Conservation (phyloP, 2,888 invertebrate genomes). For the Masnerella sp. region DNA sequence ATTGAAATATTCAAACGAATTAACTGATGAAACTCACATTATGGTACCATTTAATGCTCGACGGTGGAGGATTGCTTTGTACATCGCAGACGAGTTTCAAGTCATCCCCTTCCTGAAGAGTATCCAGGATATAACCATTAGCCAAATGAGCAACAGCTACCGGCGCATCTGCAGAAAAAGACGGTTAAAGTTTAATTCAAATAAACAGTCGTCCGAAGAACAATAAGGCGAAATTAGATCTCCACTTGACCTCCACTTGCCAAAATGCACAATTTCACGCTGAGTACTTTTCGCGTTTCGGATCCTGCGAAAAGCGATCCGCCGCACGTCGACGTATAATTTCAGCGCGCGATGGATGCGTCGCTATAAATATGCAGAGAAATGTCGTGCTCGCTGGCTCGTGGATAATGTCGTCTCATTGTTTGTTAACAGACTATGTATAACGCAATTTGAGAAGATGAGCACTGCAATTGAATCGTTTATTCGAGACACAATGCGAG, state of each 20-base stretch:
- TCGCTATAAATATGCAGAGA: conserved; percentile 43
- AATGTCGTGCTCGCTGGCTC: conserved; percentile 42
- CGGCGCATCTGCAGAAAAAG: conserved; percentile 85
- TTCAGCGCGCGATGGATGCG: conserved; percentile 27
- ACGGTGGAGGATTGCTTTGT: conserved; percentile 86
- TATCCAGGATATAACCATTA: conserved; percentile 82
- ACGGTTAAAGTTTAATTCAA: conserved; percentile 44
- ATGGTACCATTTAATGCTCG: conserved; percentile 88
- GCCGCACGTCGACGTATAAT: conserved; percentile 45
- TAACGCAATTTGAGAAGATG: conserved; percentile 46
- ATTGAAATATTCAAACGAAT: conserved; percentile 50
- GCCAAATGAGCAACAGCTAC: conserved; percentile 84
- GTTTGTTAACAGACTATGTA: conserved; percentile 51
- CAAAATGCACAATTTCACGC: conserved; percentile 39
- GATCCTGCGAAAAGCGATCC: conserved; percentile 23
- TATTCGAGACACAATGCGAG: conserved; percentile 29
- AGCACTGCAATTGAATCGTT: conserved; percentile 45
- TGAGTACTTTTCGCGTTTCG: conserved; percentile 31
- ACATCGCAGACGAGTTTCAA: conserved; percentile 88
- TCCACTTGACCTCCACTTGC: conserved; percentile 28
- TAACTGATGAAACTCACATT: conserved; percentile 82
- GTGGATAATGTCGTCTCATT: conserved; percentile 40
- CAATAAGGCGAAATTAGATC: conserved; percentile 45
- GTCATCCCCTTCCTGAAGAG: conserved; percentile 86
- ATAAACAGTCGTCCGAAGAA: conserved; percentile 37